Evolutionary conservation across 1,140 invertebrate genomes (phyloP), one percentile per base, ranked within the genome.

Genomic region (Globodera ellingtonae): DNA sequence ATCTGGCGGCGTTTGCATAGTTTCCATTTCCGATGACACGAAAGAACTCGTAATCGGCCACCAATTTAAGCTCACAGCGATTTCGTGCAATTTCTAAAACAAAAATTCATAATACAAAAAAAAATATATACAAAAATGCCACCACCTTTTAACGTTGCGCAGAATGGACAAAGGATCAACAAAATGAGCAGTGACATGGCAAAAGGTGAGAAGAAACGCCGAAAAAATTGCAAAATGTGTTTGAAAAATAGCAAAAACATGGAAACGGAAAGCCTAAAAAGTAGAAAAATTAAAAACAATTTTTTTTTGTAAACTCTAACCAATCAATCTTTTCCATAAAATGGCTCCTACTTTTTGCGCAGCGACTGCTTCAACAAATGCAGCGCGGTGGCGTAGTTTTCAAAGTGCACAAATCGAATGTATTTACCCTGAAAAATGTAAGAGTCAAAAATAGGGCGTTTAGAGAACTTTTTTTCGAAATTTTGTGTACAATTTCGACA

Each of bases 1-100:
- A 85, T 76, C 85, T 62, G n/a, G 85, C 84, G 59, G 82, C 82
- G 76, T 84, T 85, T 21, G 85, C 85, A 52, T 85, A 85, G 66
- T 85, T 85, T 18, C 67, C 66, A 21, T 86, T 86, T 10, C 84
- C 84, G 67, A 85, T 85, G 13, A 77, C 66, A 44, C 70, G 67
- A 72, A 71, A 85, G 67, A 85, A 85, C 18, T 81, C 81, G 50
- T 85, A 85, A 73, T 85, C 84, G 13, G 84, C 84, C 18, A 85
- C 84, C 48, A 85, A 65, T 67, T 85, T 85, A 21, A 85, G 65
- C 62, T 86, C 84, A 52, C 84, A 85, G 6, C 84, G 72, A 84
- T 86, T 85, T 24, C 67, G 48, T 65, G 47, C 56, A 7, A 84
- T 74, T 69, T 21, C 66, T 69, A 8, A 67, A 44, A 24, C n/a